phyloP scores from a whole-genome alignment of 2,113 vertebrate genomes.

The Eurystomus gularis region DNA sequence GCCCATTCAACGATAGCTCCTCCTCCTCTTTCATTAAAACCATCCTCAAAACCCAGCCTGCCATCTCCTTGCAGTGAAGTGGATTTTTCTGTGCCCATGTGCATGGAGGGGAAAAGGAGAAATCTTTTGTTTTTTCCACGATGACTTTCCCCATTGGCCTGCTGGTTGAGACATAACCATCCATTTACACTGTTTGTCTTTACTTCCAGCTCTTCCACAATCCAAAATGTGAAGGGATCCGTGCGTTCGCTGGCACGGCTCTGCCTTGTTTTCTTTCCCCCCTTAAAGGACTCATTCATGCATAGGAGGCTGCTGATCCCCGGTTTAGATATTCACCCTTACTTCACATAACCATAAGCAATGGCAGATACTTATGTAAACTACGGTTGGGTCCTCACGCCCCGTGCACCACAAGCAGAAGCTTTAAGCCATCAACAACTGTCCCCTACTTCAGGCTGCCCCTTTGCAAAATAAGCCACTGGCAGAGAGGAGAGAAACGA shows the following conservation, averaged over 20 bases:
- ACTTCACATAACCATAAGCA: conserved; percentile 68
- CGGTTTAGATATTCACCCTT: conserved; percentile 64
- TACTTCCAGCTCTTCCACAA: conserved; percentile 68
- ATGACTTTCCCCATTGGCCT: conserved; percentile 30
- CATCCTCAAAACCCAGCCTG: neutral
- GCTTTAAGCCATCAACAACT: conserved; percentile 20
- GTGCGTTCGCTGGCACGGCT: conserved; percentile 51
- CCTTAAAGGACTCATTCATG: conserved; percentile 66
- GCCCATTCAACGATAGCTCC: neutral
- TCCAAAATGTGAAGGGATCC: conserved; percentile 66
- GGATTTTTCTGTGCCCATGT: neutral
- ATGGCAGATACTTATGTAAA: conserved; percentile 60
- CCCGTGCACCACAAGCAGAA: neutral
- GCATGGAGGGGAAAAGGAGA: neutral
- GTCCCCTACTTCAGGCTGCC: neutral
- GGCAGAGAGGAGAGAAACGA: neutral
- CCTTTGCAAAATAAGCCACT: neutral
- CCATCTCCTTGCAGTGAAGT: neutral
- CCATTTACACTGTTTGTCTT: conserved; percentile 43
- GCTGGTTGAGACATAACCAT: conserved; percentile 32
- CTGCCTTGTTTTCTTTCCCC: conserved; percentile 29
- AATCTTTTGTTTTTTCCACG: neutral
- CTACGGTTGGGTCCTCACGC: neutral
- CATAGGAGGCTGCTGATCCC: conserved; percentile 73
- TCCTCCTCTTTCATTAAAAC: conserved; percentile 6